Evolutionary conservation across 2,888 invertebrate genomes (phyloP).

Genomic region (Drosophila mimica): DNA sequence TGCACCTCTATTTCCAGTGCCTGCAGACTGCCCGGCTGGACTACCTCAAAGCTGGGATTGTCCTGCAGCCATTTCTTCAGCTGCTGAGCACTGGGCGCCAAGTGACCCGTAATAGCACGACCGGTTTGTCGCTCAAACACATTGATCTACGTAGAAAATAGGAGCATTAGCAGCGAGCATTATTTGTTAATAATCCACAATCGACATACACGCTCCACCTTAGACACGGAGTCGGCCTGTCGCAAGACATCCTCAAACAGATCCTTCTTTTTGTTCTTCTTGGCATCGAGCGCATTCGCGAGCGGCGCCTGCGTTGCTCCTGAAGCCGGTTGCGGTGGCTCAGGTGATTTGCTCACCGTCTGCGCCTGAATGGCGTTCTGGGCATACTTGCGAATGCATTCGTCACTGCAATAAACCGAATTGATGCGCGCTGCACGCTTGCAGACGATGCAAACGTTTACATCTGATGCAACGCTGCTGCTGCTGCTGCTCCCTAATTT

Average conservation of each 20-base stretch:
- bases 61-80: conserved; percentile 93
- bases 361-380: conserved; percentile 87
- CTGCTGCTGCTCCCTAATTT: conserved; percentile 51
- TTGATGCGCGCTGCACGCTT: conserved; percentile 90
- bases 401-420: conserved; percentile 95
- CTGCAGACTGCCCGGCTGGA: conserved; percentile 88
- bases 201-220: conserved; percentile 81
- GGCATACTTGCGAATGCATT: conserved; percentile 94
- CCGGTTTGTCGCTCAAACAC: conserved; percentile 94
- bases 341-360: conserved; percentile 67
- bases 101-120: conserved; percentile 90
- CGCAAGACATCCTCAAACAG: conserved; percentile 84
- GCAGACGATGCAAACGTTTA: conserved; percentile 89
- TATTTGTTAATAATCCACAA: neutral
- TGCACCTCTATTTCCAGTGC: conserved; percentile 83
- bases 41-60: conserved; percentile 95
- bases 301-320: conserved; percentile 13
- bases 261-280: conserved; percentile 83
- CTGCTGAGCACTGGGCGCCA: conserved; percentile 92
- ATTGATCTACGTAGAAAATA: conserved; percentile 86
- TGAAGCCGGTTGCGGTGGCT: conserved; percentile 41
- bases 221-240: conserved; percentile 80
- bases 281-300: conserved; percentile 65
- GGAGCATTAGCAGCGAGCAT: neutral
- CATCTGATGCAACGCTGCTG: conserved; percentile 27